Evolutionary conservation across 2,888 invertebrate genomes (phyloP).

Genomic region (Bibio marci): DNA sequence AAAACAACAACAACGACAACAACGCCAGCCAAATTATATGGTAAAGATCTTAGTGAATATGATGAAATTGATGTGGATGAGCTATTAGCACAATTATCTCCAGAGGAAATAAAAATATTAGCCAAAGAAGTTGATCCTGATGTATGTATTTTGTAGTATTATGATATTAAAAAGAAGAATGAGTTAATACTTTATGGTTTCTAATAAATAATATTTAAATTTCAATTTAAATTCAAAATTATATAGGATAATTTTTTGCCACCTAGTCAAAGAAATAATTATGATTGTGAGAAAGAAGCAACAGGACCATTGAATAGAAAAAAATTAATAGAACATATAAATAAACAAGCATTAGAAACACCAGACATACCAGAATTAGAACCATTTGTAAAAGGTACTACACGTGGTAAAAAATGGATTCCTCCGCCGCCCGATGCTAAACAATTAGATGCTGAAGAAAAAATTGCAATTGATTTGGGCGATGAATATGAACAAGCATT

Average conservation of each 20-base stretch:
- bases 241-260: constrained; percentile 91
- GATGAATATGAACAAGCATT: constrained; percentile 90
- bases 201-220: constrained; percentile 5
- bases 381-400: constrained; percentile 78
- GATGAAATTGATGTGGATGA: constrained; percentile 95
- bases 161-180: background rate
- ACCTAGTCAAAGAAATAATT: constrained; percentile 86
- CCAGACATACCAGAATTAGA: constrained; percentile 94
- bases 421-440: constrained; percentile 56
- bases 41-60: constrained; percentile 76
- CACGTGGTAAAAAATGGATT: constrained; percentile 85
- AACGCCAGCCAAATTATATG: constrained; percentile 76
- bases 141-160: constrained; percentile 69
- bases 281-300: constrained; percentile 87
- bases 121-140: constrained; percentile 99
- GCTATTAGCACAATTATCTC: constrained; percentile 76
- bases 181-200: background rate
- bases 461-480: constrained; percentile 82
- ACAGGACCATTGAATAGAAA: constrained; percentile 94
- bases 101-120: constrained; percentile 91
- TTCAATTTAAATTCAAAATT: background rate
- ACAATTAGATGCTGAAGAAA: constrained; percentile 71
- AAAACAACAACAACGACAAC: constrained; percentile 82
- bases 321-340: constrained; percentile 88
- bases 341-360: constrained; percentile 95